A percentile compares a stretch with the other conserved stretches of the same genome.
These are phyloP conservation scores for Stictocephala bisonia DNA, from an alignment of 2,888 invertebrate species.

Conservation along the genomic window DNA sequence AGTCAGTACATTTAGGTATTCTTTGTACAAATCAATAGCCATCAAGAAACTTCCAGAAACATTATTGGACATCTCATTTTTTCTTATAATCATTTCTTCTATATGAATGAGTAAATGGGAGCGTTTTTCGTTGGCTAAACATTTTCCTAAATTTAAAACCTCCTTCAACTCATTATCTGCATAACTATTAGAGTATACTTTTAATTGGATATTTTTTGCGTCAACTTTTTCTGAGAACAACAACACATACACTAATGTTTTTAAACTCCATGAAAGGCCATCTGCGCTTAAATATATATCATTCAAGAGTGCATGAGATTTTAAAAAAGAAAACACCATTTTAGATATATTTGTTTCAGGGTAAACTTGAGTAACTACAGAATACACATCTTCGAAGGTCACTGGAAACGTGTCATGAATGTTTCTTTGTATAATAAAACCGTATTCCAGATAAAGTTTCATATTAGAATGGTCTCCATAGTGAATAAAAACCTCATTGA, in stretches of 20 bases:
- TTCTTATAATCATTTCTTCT: constrained; percentile 37
- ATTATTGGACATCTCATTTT: constrained; percentile 35
- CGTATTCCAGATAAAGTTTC: constrained; percentile 87
- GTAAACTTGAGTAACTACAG: constrained; percentile 48
- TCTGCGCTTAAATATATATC: constrained; percentile 54
- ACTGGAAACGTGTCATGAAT: constrained; percentile 75
- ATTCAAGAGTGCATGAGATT: constrained; percentile 69
- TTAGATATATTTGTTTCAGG: constrained; percentile 52
- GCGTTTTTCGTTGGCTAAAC: constrained; percentile 44
- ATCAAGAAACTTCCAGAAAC: constrained; percentile 52
- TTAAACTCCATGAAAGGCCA: constrained; percentile 59
- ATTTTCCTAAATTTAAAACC: constrained; percentile 48
- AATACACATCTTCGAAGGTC: constrained; percentile 67
- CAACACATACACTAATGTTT: constrained; percentile 57
- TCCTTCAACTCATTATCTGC: constrained; percentile 32
- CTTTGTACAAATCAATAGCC: constrained; percentile 53
- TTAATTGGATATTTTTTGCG: constrained; percentile 50
- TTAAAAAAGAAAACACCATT: constrained; percentile 71
- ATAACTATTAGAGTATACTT: constrained; percentile 49
- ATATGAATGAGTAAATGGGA: constrained; percentile 35
- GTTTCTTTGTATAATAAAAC: constrained; percentile 80
- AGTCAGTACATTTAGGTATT: constrained; percentile 54
- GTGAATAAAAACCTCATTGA: constrained; percentile 86
- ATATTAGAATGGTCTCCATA: constrained; percentile 87
- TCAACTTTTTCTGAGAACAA: constrained; percentile 52